Percentiles rank a stretch among this genome's conserved stretches.
These are phyloP conservation scores for Paguma larvata DNA, from an alignment of 2,797 vertebrate species.

Conservation along the genomic window DNA sequence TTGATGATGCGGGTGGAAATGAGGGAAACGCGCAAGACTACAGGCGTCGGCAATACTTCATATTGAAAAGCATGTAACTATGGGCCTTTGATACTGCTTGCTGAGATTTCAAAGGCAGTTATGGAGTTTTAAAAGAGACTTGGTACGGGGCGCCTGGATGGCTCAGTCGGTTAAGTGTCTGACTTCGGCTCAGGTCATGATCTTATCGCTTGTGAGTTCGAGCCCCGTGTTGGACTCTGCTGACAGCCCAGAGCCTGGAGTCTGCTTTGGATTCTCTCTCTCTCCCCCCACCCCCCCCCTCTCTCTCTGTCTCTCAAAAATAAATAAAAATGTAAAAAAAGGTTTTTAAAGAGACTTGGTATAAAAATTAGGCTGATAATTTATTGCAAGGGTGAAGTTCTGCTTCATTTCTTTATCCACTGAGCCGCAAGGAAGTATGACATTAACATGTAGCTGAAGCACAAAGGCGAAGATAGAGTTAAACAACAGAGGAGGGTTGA, in stretches of 20 bases:
- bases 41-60: not conserved
- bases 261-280: too few species aligned
- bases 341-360: not conserved
- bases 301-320: too few species aligned
- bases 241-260: too few species aligned
- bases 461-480: not conserved
- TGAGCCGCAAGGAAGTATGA: not conserved
- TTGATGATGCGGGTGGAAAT: not conserved
- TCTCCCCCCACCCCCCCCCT: too few species aligned
- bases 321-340: not conserved
- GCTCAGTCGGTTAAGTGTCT: too few species aligned
- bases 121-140: too few species aligned
- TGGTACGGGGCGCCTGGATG: not conserved
- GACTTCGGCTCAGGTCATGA: too few species aligned
- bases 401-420: not conserved
- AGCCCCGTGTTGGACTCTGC: too few species aligned
- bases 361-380: not conserved
- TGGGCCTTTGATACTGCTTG: not conserved
- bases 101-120: not conserved
- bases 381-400: not conserved
- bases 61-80: not conserved
- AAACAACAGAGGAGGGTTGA: not conserved
- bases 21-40: slow-evolving; percentile 7
- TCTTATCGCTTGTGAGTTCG: too few species aligned
- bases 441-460: not conserved